Conservation (phyloP, 2,113 vertebrate species). For the Spheniscus mendiculus region DNA sequence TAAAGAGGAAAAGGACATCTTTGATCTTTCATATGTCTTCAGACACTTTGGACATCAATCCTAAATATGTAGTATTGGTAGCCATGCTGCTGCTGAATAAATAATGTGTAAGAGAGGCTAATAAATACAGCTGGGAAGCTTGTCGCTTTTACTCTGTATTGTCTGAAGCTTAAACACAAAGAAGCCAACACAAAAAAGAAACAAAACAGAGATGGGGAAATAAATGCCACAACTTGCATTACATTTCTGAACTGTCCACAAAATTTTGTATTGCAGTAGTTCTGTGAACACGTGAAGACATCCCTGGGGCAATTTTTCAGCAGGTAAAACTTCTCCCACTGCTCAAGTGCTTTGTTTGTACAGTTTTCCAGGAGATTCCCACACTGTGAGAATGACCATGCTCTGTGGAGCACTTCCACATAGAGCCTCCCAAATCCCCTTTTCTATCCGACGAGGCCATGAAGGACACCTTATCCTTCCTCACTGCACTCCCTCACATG, state of each 20-base stretch:
- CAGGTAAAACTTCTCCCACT: not conserved
- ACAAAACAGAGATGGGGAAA: not conserved
- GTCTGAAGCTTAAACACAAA: not conserved
- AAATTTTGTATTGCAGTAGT: not conserved
- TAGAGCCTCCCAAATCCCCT: not conserved
- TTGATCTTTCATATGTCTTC: not conserved
- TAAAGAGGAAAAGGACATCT: not conserved
- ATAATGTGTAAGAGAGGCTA: not conserved
- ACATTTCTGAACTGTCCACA: not conserved
- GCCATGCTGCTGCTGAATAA: not conserved
- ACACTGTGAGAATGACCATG: not conserved
- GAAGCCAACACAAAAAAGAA: not conserved
- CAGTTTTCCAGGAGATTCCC: not conserved
- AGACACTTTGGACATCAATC: not conserved
- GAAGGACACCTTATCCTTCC: not conserved
- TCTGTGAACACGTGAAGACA: fast-evolving
- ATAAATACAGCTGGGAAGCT: not conserved
- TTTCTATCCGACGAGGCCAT: not conserved
- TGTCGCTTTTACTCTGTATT: not conserved
- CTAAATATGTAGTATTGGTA: not conserved
- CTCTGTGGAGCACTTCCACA: not conserved
- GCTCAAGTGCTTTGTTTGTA: not conserved
- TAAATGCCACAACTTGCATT: not conserved
- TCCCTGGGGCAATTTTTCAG: not conserved
- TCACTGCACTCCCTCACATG: not conserved